Conservation (phyloP, 2,797 vertebrate genomes). For the Microctenopoma lineatum region DNA sequence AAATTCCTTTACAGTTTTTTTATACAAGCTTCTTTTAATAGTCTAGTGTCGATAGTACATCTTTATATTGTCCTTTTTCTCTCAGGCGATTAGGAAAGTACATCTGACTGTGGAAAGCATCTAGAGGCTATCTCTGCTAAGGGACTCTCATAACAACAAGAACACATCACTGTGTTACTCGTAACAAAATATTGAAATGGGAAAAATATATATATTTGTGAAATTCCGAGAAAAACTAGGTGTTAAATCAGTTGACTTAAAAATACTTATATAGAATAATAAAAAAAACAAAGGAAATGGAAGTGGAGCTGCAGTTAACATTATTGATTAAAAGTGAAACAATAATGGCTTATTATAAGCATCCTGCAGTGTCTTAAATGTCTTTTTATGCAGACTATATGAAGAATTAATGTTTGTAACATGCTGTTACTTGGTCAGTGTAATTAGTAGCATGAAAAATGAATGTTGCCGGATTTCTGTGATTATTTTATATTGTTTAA, state of each 20-base stretch:
- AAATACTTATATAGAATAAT: too few relatives aligned
- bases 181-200: too few relatives aligned
- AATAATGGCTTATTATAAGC: background rate
- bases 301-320: too few relatives aligned
- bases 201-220: background rate
- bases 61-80: background rate
- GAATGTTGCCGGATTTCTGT: background rate
- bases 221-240: background rate
- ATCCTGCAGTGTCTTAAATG: background rate
- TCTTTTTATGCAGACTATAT: slow-evolving; percentile 7
- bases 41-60: background rate
- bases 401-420: slow-evolving; percentile 15
- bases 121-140: background rate
- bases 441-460: slow-evolving; percentile 20
- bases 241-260: background rate
- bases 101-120: slow-evolving; percentile 4
- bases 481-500: slow-evolving; percentile 7
- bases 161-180: background rate
- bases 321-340: too few relatives aligned
- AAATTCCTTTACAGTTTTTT: background rate
- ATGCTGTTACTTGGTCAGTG: slow-evolving; percentile 11
- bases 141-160: background rate
- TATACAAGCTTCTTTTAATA: background rate
- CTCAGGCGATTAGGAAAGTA: background rate
- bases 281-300: too few relatives aligned